Base-by-base conservation (phyloP, 2,113 vertebrate species). In the Lethenteron reissneri region DNA sequence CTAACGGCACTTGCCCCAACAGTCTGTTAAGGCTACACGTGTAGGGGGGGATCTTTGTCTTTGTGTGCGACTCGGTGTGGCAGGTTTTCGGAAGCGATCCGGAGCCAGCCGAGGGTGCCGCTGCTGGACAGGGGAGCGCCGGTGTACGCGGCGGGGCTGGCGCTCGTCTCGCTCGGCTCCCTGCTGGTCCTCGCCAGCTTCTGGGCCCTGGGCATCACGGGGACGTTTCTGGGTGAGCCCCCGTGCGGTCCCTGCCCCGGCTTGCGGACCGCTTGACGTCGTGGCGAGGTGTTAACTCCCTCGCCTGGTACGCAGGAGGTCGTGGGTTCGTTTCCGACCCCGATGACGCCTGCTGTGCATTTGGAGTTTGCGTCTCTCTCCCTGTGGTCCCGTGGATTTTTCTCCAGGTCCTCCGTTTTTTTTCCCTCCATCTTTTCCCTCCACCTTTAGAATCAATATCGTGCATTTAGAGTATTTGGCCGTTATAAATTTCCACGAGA, bases 181-280 rank as follows among this genome's bases (percentile, higher is more conserved):
- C 4, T 88, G 59, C 80, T 97, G 12, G 92, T 95, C n/a, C 70
- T 84, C 58, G 85, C 83, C 83, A 97, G 94, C 78, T 97, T 92
- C 82, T 76, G 86, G 3, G 85, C 86, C 1, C 79, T 97, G 77
- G 94, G 94, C 58, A 91, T 95, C 80, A 86, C 82, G 0, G 94
- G 94, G 9, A 97, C 94, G 0, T 97, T 92, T 79, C 78, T 95
- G 58, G 94, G 94, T 97, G 81, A 83, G 87, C 75, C n/a, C 56
- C 58, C 71, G 13, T 25, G 41, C 41, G 41, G 4, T 1, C 6
- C 41, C 41, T 41, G 41, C 3, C 41, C 41, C 41, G 41, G 41
- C 5, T 41, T 41, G 41, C 41, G 41, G 41, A 5, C 41, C 41
- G 41, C 41, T 41, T 41, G 41, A 41, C 6, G 41, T 41, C 5